Evolutionary conservation across 2,797 vertebrate species (phyloP).

Genomic region (Pagetopsis macropterus): DNA sequence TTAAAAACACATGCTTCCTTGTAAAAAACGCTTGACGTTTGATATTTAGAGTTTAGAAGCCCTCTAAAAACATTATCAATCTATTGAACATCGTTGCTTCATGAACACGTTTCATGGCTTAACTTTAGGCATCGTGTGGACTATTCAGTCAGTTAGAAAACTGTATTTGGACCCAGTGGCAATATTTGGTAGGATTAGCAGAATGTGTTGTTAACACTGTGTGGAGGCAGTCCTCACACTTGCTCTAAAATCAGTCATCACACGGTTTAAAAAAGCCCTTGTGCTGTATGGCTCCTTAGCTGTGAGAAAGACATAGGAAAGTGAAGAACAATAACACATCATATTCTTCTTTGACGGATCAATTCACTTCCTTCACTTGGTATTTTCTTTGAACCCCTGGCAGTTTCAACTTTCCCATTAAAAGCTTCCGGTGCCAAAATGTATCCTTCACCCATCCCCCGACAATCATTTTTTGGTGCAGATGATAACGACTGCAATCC

Average conservation of each 20-base stretch:
- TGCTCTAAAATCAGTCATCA: slow-evolving; percentile 64
- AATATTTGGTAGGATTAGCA: slow-evolving; percentile 60
- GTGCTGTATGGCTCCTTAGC: slow-evolving; percentile 15
- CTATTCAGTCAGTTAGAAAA: slow-evolving; percentile 37
- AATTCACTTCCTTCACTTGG: slow-evolving; percentile 20
- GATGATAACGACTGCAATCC: slow-evolving; percentile 24
- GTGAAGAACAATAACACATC: slow-evolving; percentile 20
- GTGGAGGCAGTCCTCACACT: slow-evolving; percentile 69
- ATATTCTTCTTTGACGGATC: slow-evolving; percentile 28
- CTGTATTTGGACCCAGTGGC: slow-evolving; percentile 41
- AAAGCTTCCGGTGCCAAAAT: background rate
- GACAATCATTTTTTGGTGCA: background rate
- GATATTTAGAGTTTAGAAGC: slow-evolving; percentile 12
- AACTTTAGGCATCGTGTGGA: slow-evolving; percentile 21
- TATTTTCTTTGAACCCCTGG: slow-evolving; percentile 15
- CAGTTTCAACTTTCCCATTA: slow-evolving; percentile 5
- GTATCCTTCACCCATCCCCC: slow-evolving; percentile 1
- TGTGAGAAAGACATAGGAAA: slow-evolving; percentile 28
- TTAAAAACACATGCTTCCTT: slow-evolving; percentile 5
- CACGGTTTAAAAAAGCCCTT: slow-evolving; percentile 41
- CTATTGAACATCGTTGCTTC: slow-evolving; percentile 1
- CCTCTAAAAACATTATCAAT: too few species aligned
- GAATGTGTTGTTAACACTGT: slow-evolving; percentile 69
- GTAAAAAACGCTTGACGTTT: background rate
- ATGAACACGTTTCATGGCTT: slow-evolving; percentile 3